A percentile compares a stretch with the other conserved stretches of the same genome.
Evolutionary conservation across 2,888 invertebrate species (phyloP).

Genomic region (Temnothorax ravouxi): DNA sequence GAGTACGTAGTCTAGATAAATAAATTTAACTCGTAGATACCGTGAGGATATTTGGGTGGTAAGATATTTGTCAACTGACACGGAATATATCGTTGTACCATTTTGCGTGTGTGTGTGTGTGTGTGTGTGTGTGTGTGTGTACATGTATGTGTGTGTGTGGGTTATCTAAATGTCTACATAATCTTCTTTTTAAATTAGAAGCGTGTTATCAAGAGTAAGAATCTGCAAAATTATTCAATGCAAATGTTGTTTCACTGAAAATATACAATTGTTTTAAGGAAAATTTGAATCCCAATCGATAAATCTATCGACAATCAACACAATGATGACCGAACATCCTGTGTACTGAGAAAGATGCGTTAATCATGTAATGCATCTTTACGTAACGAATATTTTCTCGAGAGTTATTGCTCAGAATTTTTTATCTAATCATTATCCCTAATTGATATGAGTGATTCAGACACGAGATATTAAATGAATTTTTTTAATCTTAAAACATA

Average conservation of each 20-base stretch:
- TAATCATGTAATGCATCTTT: slow-evolving; percentile 4
- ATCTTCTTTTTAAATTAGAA: background rate
- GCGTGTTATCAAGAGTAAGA: background rate
- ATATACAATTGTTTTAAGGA: background rate
- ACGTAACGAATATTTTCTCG: slow-evolving; percentile 6
- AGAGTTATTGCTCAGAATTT: background rate
- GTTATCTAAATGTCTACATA: background rate
- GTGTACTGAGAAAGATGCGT: background rate
- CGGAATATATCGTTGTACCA: background rate
- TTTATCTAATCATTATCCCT: slow-evolving; percentile 14
- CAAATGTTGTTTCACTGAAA: background rate
- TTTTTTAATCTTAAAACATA: background rate
- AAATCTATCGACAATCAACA: background rate
- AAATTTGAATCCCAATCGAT: background rate
- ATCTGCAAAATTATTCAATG: background rate
- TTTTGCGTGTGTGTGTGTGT: background rate
- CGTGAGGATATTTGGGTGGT: background rate
- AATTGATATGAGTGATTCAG: slow-evolving; percentile 20
- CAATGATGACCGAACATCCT: background rate
- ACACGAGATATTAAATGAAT: background rate
- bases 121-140: background rate
- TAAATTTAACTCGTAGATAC: slow-evolving; percentile 12
- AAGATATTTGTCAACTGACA: slow-evolving; percentile 1
- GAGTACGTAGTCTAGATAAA: slow-evolving; percentile 1
- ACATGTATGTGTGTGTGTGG: no score